Evolutionary conservation across 2,888 invertebrate genomes (phyloP).

Genomic region (Helleia helle): DNA sequence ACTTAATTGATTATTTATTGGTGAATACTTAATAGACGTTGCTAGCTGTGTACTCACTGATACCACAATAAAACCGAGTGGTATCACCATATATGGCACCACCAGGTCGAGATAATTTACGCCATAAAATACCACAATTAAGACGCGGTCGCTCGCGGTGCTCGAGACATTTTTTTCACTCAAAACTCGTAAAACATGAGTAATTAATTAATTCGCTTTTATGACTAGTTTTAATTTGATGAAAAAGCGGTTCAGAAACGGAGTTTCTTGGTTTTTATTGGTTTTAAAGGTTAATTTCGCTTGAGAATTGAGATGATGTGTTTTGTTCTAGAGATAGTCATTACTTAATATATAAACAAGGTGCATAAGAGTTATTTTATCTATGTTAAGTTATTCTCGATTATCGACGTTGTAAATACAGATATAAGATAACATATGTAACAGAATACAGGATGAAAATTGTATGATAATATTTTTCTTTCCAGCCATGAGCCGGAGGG

Average conservation of each 20-base stretch:
- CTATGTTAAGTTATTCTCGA: too few relatives aligned
- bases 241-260: not conserved
- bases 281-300: too few relatives aligned
- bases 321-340: too few relatives aligned
- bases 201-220: conserved; percentile 16
- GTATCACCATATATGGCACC: not conserved
- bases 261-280: too few relatives aligned
- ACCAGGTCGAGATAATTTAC: conserved; percentile 1
- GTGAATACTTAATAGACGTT: not conserved
- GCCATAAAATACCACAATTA: conserved; percentile 7
- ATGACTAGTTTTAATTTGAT: conserved; percentile 1
- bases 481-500: conserved; percentile 81
- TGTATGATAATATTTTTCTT: conserved; percentile 26
- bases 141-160: not conserved
- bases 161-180: conserved; percentile 1
- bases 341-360: too few relatives aligned
- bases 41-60: not conserved
- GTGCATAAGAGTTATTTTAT: too few relatives aligned
- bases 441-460: too few relatives aligned
- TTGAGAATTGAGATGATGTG: too few relatives aligned
- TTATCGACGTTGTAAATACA: too few relatives aligned
- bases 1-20: conserved; percentile 8
- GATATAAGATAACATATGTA: too few relatives aligned
- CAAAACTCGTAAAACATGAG: not conserved
- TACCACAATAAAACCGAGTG: not conserved